Evolutionary conservation across 2,797 vertebrate genomes (phyloP).

Genomic region (Lacerta bilineata): DNA sequence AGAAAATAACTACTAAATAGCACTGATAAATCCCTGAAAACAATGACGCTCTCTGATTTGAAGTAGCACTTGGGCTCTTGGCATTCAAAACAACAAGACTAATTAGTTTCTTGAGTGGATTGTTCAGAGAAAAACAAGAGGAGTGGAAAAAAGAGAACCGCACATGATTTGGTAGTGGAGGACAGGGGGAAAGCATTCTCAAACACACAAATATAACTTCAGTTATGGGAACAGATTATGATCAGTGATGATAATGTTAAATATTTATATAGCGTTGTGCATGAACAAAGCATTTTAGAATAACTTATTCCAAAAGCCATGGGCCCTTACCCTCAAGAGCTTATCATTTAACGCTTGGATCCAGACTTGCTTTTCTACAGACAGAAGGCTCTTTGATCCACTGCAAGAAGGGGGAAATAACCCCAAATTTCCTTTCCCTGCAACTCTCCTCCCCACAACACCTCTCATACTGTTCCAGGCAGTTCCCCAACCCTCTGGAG

Average conservation of each 20-base stretch:
- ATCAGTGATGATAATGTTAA: neutral
- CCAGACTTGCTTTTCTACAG: neutral
- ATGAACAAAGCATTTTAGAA: neutral
- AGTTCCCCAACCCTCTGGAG: neutral
- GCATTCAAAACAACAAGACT: slow-evolving; percentile 68
- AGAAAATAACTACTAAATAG: slow-evolving; percentile 71
- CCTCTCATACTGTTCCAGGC: neutral
- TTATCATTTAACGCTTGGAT: neutral
- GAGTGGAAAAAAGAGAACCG: slow-evolving; percentile 10
- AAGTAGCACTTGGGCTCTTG: slow-evolving; percentile 64
- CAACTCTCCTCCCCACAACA: no score
- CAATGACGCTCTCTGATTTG: slow-evolving; percentile 63
- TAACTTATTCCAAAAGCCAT: neutral
- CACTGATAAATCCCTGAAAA: slow-evolving; percentile 71
- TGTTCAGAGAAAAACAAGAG: slow-evolving; percentile 58
- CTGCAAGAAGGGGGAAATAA: no score
- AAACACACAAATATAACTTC: neutral
- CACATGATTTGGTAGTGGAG: no score
- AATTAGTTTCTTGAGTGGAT: slow-evolving; percentile 65
- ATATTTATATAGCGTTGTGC: neutral
- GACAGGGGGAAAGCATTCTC: neutral
- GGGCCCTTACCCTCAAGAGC: neutral
- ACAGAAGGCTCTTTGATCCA: neutral
- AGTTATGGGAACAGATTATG: neutral
- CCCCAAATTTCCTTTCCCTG: neutral